Percentiles rank a stretch among this genome's conserved stretches.
phyloP scores from a whole-genome alignment of 1,140 invertebrate genomes.

The Panulirus ornatus region DNA sequence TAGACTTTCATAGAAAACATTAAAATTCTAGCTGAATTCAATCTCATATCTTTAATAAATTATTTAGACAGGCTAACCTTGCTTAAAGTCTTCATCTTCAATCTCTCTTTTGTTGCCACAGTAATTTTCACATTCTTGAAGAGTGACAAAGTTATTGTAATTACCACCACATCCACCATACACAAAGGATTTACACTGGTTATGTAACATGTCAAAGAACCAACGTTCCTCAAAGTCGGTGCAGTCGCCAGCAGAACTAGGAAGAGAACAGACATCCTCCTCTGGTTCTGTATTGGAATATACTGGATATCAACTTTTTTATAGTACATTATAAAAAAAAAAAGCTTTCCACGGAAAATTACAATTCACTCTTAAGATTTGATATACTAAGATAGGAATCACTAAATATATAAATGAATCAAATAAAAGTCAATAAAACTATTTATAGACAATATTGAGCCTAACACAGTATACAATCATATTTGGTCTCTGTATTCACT shows the following conservation, averaged over 20 bases:
- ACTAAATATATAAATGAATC: too few relatives aligned
- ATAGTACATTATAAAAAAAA: too few relatives aligned
- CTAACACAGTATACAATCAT: too few relatives aligned
- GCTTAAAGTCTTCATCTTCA: slow-evolving; percentile 24
- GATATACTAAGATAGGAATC: too few relatives aligned
- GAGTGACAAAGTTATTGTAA: slow-evolving; percentile 86
- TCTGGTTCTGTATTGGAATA: slow-evolving; percentile 45
- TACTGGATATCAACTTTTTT: not conserved
- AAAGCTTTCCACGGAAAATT: too few relatives aligned
- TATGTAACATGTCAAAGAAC: slow-evolving; percentile 89
- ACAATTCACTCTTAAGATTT: too few relatives aligned
- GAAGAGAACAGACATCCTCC: slow-evolving; percentile 84
- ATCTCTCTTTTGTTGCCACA: slow-evolving; percentile 79
- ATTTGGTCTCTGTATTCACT: too few relatives aligned
- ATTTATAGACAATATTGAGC: too few relatives aligned
- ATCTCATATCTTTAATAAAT: not conserved
- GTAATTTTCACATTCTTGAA: slow-evolving; percentile 83
- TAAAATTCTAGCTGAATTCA: too few relatives aligned
- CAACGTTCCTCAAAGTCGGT: slow-evolving; percentile 87
- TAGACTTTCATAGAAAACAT: too few relatives aligned
- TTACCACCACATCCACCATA: slow-evolving; percentile 91
- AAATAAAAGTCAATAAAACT: too few relatives aligned
- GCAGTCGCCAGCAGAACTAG: slow-evolving; percentile 88
- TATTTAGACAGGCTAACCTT: slow-evolving; percentile 35
- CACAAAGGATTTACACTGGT: slow-evolving; percentile 86